Base-by-base conservation (phyloP, 2,113 vertebrate genomes). In the Clupea harengus region DNA sequence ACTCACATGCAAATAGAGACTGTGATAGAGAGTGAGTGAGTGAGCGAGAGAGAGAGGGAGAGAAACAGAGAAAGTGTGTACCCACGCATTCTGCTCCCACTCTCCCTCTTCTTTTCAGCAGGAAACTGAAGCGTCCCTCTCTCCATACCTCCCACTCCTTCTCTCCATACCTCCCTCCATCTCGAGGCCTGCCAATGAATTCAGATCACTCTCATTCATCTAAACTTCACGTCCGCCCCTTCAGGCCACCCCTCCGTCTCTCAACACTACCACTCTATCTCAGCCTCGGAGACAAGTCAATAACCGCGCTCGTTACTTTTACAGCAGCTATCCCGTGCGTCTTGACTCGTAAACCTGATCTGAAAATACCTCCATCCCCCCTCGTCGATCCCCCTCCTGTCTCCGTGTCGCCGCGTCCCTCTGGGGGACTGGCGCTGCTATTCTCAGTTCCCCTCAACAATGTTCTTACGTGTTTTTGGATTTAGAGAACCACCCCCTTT, bases 201-300 rank as follows among this genome's bases (percentile, higher is more conserved):
- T 86, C 84, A 87, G 84, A 85, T 85, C 25, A 88, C 78, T 85
- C 67, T 52, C 78, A 78, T 90, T 88, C 50, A 81, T 85, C 54
- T 39, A 28, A 64, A 4, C 44, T 54, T 89, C 32, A 78, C n/a
- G 44, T 89, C 72, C 81, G n/a, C 44, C 83, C 25, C 39, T 81
- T 84, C 52, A 28, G 15, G 39, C 20, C 25, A 17, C 75, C 44
- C 28, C 39, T 39, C 57, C 45, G 82, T 47, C 22, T 49, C 28
- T 49, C 46, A n/a, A 39, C 22, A 46, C 18, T 83, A 13, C 18
- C 67, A 39, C 25, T 28, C n/a, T 67, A 67, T 67, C 64, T 67
- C n/a, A 11, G 72, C 28, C 25, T 0, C 13, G 13, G 32, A 32
- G 72, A 15, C 25, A 5, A 5, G 8, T 78, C 72, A 4, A 32